Evolutionary conservation across 2,113 vertebrate species (phyloP).

Genomic region (Isichthys henryi): DNA sequence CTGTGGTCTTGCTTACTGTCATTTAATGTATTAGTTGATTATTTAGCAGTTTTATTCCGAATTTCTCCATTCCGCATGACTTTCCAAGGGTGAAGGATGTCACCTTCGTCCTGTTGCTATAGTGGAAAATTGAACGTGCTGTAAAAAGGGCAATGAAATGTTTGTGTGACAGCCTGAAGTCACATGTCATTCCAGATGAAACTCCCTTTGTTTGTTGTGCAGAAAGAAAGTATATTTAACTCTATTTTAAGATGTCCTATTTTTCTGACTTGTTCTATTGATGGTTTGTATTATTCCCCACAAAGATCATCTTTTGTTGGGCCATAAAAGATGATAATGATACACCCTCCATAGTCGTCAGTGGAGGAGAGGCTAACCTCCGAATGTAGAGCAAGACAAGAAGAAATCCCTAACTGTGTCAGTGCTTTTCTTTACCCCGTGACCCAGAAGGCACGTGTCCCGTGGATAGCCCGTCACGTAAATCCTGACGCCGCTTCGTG

Average conservation of each 20-base stretch:
- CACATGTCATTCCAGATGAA: neutral
- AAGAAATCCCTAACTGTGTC: neutral
- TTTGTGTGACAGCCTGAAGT: neutral
- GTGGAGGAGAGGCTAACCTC: neutral
- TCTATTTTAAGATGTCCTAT: constrained; percentile 11
- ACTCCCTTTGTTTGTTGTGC: neutral
- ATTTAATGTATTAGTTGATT: neutral
- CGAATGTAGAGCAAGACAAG: neutral
- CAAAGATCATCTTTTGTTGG: neutral
- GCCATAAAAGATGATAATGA: neutral
- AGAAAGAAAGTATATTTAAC: neutral
- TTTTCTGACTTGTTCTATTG: neutral
- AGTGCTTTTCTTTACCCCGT: neutral
- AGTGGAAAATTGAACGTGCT: neutral
- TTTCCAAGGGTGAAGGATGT: neutral
- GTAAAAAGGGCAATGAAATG: neutral
- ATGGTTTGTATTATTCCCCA: constrained; percentile 7
- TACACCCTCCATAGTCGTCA: neutral
- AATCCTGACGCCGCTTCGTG: neutral
- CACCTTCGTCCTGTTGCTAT: neutral
- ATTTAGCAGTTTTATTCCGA: neutral
- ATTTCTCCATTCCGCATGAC: neutral
- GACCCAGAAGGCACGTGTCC: constrained; percentile 5
- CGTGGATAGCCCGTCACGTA: neutral
- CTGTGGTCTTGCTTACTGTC: neutral